Evolutionary conservation across 2,888 invertebrate genomes (phyloP), one percentile per base, ranked within the genome.

Genomic region (Lasioglossum oenotherae): DNA sequence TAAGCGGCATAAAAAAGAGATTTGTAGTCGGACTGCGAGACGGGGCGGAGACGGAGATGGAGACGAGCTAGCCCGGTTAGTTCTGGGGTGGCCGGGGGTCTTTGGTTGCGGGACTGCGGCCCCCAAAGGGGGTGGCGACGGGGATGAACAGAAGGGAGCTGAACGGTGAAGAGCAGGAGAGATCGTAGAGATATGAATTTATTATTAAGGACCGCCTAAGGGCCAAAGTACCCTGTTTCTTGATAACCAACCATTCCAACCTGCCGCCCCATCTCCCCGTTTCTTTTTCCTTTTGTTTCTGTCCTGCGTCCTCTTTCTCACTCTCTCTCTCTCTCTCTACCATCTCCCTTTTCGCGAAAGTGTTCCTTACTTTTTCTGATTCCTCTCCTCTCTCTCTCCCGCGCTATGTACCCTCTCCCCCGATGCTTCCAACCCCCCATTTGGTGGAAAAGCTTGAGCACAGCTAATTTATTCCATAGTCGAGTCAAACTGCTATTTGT

Each of bases 1-100:
- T 95, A 95, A 94, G 93, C 93, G 93, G 92, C 92, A 93, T 94
- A 94, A 95, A 95, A 95, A 94, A 93, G 93, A 95, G 94, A 95
- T 95, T 95, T 94, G 94, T 95, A 92, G 93, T 93, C 92, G 87
- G 90, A 87, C 90, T 84, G 31, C 64, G 31, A 64, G 27, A 64
- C 31, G 64, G 16, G 31, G 60, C 60, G 60, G 60, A 57, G 60
- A 64, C 27, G 27, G 89, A 60, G 60, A 60, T 14, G 60, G 89
- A 80, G 85, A 75, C 41, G 57, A 64, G 53, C 76, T 31, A 31
- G 31, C 73, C 38, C 23, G 44, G 38, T 72, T 64, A 73, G 75
- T 85, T 75, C 80, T 60, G 67, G 64, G 38, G 69, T 74, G 80
- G 82, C 73, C 78, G 83, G 80, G 86, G 85, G 88, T 86, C 78